These are phyloP conservation scores for Galaxea fascicularis DNA, from an alignment of 92 coral and sea anemone species.

Conservation along the genomic window DNA sequence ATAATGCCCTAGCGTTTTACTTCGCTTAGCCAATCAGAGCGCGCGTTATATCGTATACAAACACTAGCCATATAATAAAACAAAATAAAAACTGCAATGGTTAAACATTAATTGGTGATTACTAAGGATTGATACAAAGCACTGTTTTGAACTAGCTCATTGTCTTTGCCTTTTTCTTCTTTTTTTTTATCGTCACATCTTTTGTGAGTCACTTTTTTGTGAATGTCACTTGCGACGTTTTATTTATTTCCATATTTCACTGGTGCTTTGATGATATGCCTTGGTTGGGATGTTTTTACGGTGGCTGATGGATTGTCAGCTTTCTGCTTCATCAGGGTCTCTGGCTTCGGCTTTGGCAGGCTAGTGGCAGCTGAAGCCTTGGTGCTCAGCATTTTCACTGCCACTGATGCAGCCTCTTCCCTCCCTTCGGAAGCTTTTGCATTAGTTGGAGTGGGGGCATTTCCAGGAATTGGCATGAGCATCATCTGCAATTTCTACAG, in stretches of 20 bases:
- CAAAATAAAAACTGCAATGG: slow-evolving; percentile 34
- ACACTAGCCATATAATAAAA: slow-evolving; percentile 41
- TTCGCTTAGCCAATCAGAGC: too few species aligned
- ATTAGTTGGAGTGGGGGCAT: slow-evolving; percentile 70
- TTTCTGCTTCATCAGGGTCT: slow-evolving; percentile 75
- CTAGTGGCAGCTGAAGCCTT: slow-evolving; percentile 69
- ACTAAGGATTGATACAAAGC: slow-evolving; percentile 49
- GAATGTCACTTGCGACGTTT: slow-evolving; percentile 34
- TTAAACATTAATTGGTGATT: slow-evolving; percentile 26
- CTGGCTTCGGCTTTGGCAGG: slow-evolving; percentile 70
- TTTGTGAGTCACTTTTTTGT: too few species aligned
- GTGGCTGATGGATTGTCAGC: slow-evolving; percentile 75
- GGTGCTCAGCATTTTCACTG: slow-evolving; percentile 68
- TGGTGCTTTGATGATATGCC: too few species aligned
- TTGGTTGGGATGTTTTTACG: too few species aligned
- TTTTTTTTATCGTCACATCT: neutral
- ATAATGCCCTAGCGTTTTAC: too few species aligned
- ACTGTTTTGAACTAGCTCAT: too few species aligned
- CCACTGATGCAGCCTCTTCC: slow-evolving; percentile 67
- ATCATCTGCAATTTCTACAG: slow-evolving; percentile 70
- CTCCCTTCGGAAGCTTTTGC: slow-evolving; percentile 64
- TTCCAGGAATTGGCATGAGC: slow-evolving; percentile 71
- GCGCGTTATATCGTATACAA: too few species aligned
- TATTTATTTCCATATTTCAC: too few species aligned
- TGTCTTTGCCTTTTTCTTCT: too few species aligned